A percentile compares a stretch with the other conserved stretches of the same genome.
Conservation (phyloP, 2,113 vertebrate genomes). For the Glaucidium brasilianum region DNA sequence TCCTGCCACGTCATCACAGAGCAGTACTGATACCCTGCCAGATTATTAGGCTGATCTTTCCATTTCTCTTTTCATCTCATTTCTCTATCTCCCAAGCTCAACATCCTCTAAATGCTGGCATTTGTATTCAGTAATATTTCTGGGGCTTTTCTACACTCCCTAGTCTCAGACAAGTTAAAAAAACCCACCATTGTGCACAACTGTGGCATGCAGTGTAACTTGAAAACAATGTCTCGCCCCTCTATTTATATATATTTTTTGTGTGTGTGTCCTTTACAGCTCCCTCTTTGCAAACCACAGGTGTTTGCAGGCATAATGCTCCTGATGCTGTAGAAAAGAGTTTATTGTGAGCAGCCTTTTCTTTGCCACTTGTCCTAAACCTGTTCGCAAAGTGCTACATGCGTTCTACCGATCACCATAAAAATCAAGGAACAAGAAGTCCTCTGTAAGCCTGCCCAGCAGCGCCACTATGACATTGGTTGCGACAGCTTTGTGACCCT, state of each 20-base stretch:
- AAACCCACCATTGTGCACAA: slow-evolving; percentile 1
- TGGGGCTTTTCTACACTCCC: neutral
- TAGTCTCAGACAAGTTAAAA: slow-evolving; percentile 37
- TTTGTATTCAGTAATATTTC: slow-evolving; percentile 20
- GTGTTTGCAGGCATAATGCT: slow-evolving; percentile 81
- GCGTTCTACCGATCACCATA: slow-evolving; percentile 87
- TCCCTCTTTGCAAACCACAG: slow-evolving; percentile 82
- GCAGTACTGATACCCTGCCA: neutral
- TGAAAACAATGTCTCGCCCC: slow-evolving; percentile 45
- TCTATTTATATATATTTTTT: slow-evolving; percentile 45
- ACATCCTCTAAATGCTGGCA: neutral
- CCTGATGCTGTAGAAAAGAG: slow-evolving; percentile 61
- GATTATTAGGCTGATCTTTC: neutral
- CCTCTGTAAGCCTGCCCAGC: slow-evolving; percentile 76
- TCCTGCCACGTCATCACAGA: accelerated
- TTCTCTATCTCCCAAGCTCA: neutral
- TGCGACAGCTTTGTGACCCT: slow-evolving; percentile 81
- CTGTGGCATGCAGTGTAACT: slow-evolving; percentile 65
- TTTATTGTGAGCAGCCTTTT: slow-evolving; percentile 79
- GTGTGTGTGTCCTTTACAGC: slow-evolving; percentile 26
- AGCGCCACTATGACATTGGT: slow-evolving; percentile 78
- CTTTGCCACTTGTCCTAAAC: slow-evolving; percentile 81
- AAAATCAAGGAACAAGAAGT: slow-evolving; percentile 83
- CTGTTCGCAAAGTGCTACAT: slow-evolving; percentile 82
- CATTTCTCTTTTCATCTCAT: neutral